phyloP scores from a whole-genome alignment of 2,113 vertebrate genomes.

The Triplophysa rosa region DNA sequence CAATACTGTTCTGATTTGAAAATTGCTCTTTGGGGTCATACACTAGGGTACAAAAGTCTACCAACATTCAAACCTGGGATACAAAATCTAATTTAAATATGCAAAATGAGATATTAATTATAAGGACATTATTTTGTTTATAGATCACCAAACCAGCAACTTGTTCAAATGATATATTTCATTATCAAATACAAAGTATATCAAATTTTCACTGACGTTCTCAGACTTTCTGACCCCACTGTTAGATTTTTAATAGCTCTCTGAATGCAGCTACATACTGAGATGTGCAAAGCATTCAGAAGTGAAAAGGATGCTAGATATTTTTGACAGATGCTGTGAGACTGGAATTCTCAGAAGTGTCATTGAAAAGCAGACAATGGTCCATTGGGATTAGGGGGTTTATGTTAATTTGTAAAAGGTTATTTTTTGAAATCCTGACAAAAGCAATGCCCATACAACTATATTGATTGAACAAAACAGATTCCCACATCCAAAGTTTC shows the following conservation, averaged over 20 bases:
- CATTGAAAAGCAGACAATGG: constrained; percentile 38
- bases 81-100: too few relatives aligned
- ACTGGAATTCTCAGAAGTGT: constrained; percentile 49
- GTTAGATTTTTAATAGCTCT: constrained; percentile 24
- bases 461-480: constrained; percentile 10
- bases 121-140: too few relatives aligned
- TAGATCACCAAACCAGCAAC: too few relatives aligned
- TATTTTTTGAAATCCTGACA: constrained; percentile 39
- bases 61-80: too few relatives aligned
- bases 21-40: not conserved
- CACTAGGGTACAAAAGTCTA: not conserved
- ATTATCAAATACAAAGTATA: too few relatives aligned
- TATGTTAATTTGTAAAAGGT: constrained; percentile 55
- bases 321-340: constrained; percentile 53
- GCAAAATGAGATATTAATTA: too few relatives aligned
- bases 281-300: constrained; percentile 32
- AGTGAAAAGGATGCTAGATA: constrained; percentile 38
- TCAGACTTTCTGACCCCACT: not conserved
- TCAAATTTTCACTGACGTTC: not conserved
- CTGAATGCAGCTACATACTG: constrained; percentile 34
- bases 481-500: not conserved
- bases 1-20: not conserved
- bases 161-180: too few relatives aligned
- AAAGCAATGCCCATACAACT: not conserved
- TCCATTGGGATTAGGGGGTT: constrained; percentile 37